Evolutionary conservation across 2,113 vertebrate genomes (phyloP).

Genomic region (Alethe castanea): DNA sequence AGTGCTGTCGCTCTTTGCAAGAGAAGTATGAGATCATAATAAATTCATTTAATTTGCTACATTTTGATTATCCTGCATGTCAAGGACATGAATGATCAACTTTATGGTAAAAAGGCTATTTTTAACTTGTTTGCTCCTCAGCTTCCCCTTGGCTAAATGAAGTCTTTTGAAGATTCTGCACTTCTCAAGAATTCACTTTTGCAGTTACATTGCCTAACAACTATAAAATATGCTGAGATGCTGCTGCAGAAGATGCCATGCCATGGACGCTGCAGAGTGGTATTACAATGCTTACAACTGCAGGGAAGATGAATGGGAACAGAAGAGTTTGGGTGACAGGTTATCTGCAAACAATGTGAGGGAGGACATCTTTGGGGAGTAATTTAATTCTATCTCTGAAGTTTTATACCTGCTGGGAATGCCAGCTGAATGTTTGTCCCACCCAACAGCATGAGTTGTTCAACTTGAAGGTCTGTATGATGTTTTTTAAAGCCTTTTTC

Average conservation of each 20-base stretch:
- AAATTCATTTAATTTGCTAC: background rate
- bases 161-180: background rate
- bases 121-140: background rate
- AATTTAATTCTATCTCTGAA: background rate
- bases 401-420: background rate
- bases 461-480: background rate
- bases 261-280: background rate
- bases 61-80: background rate
- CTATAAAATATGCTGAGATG: background rate
- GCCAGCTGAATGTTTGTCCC: background rate
- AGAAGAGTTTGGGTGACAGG: background rate
- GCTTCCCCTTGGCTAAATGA: background rate
- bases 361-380: background rate
- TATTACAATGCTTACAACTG: background rate
- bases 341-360: background rate
- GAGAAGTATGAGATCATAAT: fast-evolving
- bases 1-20: background rate
- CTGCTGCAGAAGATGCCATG: background rate
- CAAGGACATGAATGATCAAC: background rate
- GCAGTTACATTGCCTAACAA: background rate
- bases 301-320: background rate
- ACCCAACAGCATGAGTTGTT: background rate
- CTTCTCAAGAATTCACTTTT: background rate
- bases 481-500: background rate
- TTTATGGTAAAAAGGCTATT: background rate